Conservation (phyloP, 2,113 vertebrate genomes). For the Hydrochoerus hydrochaeris region DNA sequence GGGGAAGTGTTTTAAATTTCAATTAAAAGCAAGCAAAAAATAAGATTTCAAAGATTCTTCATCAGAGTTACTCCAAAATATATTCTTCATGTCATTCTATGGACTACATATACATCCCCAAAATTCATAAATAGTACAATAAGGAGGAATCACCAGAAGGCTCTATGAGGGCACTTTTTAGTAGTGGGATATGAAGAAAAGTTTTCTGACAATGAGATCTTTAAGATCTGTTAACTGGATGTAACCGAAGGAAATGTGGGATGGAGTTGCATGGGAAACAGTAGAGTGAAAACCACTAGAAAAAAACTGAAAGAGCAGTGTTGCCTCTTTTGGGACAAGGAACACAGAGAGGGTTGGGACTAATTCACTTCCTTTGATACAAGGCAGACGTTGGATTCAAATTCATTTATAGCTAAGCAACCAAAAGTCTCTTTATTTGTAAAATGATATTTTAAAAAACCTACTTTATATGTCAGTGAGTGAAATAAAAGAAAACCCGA, state of each 20-base stretch:
- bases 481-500: background rate
- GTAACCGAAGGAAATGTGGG: background rate
- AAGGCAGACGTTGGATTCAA: background rate
- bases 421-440: background rate
- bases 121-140: constrained; percentile 13
- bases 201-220: constrained; percentile 19
- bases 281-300: background rate
- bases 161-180: background rate
- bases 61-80: constrained; percentile 13
- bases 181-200: constrained; percentile 47
- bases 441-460: background rate
- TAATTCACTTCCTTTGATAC: background rate
- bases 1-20: constrained; percentile 57
- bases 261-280: background rate
- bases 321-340: background rate
- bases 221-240: constrained; percentile 26
- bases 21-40: background rate
- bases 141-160: background rate
- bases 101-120: constrained; percentile 7
- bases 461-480: background rate
- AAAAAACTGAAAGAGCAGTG: background rate
- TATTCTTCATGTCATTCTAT: background rate
- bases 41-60: constrained; percentile 29
- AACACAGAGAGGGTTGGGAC: background rate
- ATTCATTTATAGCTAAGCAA: background rate